A percentile compares a stretch with the other conserved stretches of the same genome.
These are phyloP conservation scores for Enteromius trimaculatus DNA, from an alignment of 2,797 vertebrate species.

Conservation along the genomic window DNA sequence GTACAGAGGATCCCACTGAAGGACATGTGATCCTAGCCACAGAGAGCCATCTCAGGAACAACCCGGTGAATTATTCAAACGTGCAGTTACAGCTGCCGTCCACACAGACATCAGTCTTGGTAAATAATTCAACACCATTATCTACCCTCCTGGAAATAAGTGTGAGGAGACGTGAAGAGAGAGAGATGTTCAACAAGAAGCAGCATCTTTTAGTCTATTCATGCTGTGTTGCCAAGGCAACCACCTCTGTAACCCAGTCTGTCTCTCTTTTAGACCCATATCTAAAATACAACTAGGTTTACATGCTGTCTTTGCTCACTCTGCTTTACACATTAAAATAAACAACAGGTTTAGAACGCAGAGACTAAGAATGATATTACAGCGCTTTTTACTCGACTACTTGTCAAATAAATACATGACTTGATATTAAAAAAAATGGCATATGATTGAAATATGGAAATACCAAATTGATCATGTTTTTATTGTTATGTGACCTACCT, in stretches of 20 bases:
- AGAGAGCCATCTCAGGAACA: slow-evolving; percentile 66
- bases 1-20: slow-evolving; percentile 56
- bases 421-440: not conserved
- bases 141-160: slow-evolving; percentile 40
- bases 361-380: not conserved
- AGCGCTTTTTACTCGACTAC: not conserved
- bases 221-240: slow-evolving; percentile 54
- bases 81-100: slow-evolving; percentile 50
- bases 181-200: slow-evolving; percentile 27
- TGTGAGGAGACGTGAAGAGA: slow-evolving; percentile 32
- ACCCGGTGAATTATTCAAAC: slow-evolving; percentile 78
- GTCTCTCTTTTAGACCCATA: not conserved
- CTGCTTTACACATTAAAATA: slow-evolving; percentile 1
- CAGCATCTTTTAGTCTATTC: slow-evolving; percentile 33
- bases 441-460: not conserved
- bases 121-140: slow-evolving; percentile 61
- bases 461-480: not conserved
- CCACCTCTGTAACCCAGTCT: slow-evolving; percentile 1
- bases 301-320: not conserved
- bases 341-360: not conserved
- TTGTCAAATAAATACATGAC: not conserved
- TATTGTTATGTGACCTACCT: not conserved
- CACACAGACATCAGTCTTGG: slow-evolving; percentile 54
- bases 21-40: slow-evolving; percentile 75
- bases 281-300: slow-evolving; percentile 21